A percentile compares a stretch with the other conserved stretches of the same genome.
Conservation (phyloP, 2,797 vertebrate species). For the Microctenopoma lineatum region DNA sequence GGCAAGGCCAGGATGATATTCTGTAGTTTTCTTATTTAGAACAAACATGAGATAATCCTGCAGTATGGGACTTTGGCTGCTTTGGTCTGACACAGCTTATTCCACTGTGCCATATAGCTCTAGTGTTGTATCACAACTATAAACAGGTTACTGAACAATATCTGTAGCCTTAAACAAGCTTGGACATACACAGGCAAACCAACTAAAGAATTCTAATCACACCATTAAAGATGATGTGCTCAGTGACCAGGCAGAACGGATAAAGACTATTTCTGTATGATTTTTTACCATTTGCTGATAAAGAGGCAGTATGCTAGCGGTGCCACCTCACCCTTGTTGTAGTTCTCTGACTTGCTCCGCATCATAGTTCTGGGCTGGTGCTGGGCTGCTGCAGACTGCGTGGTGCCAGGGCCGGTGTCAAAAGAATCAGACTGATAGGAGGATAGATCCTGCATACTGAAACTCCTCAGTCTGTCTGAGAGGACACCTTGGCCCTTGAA, state of each 20-base stretch:
- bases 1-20: too few species aligned
- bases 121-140: constrained; percentile 7
- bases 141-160: constrained; percentile 56
- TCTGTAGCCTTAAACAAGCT: constrained; percentile 42
- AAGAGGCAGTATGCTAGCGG: background rate
- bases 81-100: too few species aligned
- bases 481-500: constrained; percentile 94
- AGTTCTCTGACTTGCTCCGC: constrained; percentile 93
- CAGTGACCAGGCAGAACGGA: background rate
- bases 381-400: constrained; percentile 84
- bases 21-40: too few species aligned
- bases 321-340: constrained; percentile 81
- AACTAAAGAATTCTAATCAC: constrained; percentile 6
- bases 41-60: too few species aligned
- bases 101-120: too few species aligned
- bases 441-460: constrained; percentile 99
- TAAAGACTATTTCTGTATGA: background rate
- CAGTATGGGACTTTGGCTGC: too few species aligned
- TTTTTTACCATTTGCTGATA: background rate
- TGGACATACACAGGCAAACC: constrained; percentile 21
- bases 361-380: constrained; percentile 87
- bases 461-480: constrained; percentile 95
- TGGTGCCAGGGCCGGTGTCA: constrained; percentile 68
- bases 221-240: constrained; percentile 3
- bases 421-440: constrained; percentile 88